Base-by-base conservation (phyloP, 2,888 invertebrate genomes). In the Desoria tigrina region DNA sequence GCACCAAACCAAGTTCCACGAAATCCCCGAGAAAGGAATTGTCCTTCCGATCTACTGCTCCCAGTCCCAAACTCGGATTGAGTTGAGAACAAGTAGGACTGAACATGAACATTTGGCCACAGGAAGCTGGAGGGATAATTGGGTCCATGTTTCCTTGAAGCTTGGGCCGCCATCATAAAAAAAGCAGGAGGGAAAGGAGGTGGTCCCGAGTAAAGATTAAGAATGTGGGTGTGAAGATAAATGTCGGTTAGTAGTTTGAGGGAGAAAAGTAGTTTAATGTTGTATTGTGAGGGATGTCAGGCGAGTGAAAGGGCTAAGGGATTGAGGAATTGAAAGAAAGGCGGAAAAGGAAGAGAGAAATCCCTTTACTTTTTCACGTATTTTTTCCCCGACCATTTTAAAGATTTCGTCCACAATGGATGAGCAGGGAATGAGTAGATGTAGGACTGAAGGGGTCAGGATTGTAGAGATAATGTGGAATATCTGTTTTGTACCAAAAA, bases 281-380 rank as follows among this genome's bases (percentile, higher is more conserved):
- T 51, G 51, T 51, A 51, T 51, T 51, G 51, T 51, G 7, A 51
- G 11, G 51, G 24, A 51, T 51, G 51, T 51, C 51, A 51, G 6
- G 51, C 4, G 51, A 51, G 51, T 51, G 51, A 26, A 24, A 26
- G 26, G 51, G 51, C 51, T 26, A 51, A 26, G 24, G 26, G n/a
- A n/a, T 16, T 18, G 45, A 45, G 9, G 6, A 18, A 6, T 45
- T 9, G 16, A 18, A n/a, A 45, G 45, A 45, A 45, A 45, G 45
- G 45, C 4, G 16, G 45, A n/a, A n/a, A 45, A 6, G n/a, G 45
- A 45, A 16, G 4, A 6, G 45, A n/a, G 16, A 6, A 18, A 11
- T 11, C 45, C 16, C n/a, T 21, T 9, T 9, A 45, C 45, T 45
- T 45, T 16, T 45, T 45, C n/a, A n/a, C 6, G 45, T 45, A 45